Base-by-base conservation (phyloP, 1,140 invertebrate species). In the Brachionus sp. region DNA sequence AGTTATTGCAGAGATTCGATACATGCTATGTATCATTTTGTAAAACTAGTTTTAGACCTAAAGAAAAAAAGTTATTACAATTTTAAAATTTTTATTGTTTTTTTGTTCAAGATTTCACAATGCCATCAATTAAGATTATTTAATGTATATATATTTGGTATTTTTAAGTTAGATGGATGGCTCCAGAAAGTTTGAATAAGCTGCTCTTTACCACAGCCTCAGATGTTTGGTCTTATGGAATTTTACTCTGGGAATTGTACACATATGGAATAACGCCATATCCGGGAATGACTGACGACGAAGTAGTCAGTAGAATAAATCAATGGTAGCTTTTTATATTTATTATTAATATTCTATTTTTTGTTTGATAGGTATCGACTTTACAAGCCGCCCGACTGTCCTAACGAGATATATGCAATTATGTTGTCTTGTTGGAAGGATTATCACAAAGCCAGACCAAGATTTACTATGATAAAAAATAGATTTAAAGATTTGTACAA, bases 361-460 rank as follows among this genome's bases (percentile, higher is more conserved):
- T 19, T 57, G 3, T 66, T 33, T 4, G 10, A 35, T 19, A 70
- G 66, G 66, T 70, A 70, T 85, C 87, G 91, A 42, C 91, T 98
- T 84, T 96, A 96, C 70, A 94, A 95, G 5, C 96, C 96, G 13
- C 96, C 96, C 94, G 95, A 90, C 86, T 85, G 85, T 84, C 92
- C 92, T 0, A 90, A 91, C 86, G 94, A 95, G 16, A 93, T 98
- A 68, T 97, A 99, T 88, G 95, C 98, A 88, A 90, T 99, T 16
- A 99, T 99, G 97, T 90, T 98, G 68, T 95, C 98, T 88, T 97
- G 95, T 88, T 99, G 97, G 97, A 95, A 98, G 89, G 96, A 97
- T n/a, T 80, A 62, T 66, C 50, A 80, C 6, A 80, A 66, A 23
- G 77, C 77, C 19, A 80, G 77, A 25, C 77, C 77, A 10, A 80